These are phyloP conservation scores for Eonycteris spelaea DNA, from an alignment of 2,113 vertebrate genomes.

Conservation along the genomic window DNA sequence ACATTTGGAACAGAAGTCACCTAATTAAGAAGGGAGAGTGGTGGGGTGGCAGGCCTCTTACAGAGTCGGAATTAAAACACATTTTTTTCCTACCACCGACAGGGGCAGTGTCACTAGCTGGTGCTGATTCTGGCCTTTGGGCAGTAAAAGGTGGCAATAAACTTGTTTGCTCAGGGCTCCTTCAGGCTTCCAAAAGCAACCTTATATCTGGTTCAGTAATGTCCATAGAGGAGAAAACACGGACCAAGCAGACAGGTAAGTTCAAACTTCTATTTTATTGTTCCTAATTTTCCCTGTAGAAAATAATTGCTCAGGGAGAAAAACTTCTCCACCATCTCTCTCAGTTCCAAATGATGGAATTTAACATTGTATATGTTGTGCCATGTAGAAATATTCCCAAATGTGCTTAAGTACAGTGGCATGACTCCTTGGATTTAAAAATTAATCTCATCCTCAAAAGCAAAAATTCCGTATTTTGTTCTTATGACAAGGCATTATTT, in stretches of 20 bases:
- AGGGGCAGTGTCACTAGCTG: constrained; percentile 89
- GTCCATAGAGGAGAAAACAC: constrained; percentile 85
- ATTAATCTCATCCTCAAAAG: neutral
- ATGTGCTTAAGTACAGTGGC: neutral
- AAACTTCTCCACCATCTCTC: neutral
- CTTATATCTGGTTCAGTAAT: constrained; percentile 88
- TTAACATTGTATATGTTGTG: neutral
- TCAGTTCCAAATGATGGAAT: neutral
- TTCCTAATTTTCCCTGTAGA: neutral
- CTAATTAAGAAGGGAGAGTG: neutral
- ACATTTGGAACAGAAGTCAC: neutral
- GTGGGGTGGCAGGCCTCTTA: neutral
- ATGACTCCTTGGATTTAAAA: neutral
- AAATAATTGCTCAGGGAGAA: neutral
- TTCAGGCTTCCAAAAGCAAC: constrained; percentile 90
- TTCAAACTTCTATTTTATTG: neutral
- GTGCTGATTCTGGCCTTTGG: constrained; percentile 88
- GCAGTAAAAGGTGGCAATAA: constrained; percentile 95
- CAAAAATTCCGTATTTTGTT: neutral
- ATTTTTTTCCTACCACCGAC: neutral
- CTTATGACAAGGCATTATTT: neutral
- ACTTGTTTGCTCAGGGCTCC: constrained; percentile 88
- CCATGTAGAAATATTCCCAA: neutral
- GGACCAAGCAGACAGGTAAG: constrained; percentile 85
- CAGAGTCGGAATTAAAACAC: neutral